Conservation (phyloP, 2,113 vertebrate genomes). For the Tauraco erythrolophus region DNA sequence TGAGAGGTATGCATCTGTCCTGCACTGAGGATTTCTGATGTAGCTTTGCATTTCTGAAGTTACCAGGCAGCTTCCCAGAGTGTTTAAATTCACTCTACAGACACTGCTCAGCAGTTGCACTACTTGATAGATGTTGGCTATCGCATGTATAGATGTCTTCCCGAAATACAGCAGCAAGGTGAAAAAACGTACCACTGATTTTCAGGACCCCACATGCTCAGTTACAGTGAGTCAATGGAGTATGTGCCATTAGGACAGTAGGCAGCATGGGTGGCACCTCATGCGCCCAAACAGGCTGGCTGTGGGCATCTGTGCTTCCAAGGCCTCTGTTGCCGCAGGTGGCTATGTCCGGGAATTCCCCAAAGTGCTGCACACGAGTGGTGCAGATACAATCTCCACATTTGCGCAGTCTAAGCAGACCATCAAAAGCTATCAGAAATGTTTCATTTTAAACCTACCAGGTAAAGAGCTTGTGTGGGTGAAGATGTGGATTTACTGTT, state of each 20-base stretch:
- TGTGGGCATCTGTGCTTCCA: not conserved
- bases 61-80: not conserved
- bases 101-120: not conserved
- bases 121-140: not conserved
- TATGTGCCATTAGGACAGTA: not conserved
- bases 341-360: not conserved
- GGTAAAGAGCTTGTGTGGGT: not conserved
- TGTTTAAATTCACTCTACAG: not conserved
- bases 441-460: not conserved
- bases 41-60: not conserved
- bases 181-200: not conserved
- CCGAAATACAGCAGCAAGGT: not conserved
- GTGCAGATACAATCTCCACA: not conserved
- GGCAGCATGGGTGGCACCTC: not conserved
- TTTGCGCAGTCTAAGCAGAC: not conserved
- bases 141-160: not conserved
- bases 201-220: not conserved
- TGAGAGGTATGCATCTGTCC: not conserved
- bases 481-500: not conserved
- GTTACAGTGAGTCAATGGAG: not conserved
- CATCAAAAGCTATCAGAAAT: not conserved
- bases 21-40: not conserved
- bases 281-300: not conserved
- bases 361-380: fast-evolving
- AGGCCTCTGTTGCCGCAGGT: not conserved